Conservation (phyloP, 2,888 invertebrate species). For the Ethmia dodecea region DNA sequence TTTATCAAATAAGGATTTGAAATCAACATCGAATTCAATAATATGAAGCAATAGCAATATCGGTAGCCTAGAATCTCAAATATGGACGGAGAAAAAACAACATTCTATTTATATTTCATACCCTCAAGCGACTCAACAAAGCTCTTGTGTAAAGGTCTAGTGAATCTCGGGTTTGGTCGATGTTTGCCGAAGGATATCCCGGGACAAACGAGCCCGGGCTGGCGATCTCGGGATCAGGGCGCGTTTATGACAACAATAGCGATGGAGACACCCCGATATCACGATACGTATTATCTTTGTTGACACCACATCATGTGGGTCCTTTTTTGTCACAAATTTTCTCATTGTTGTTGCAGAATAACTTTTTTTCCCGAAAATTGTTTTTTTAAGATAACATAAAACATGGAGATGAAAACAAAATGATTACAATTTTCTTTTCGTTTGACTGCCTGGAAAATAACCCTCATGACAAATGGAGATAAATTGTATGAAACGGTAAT, state of each 20-base stretch:
- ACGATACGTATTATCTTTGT: slow-evolving; percentile 69
- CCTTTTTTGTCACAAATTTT: slow-evolving; percentile 66
- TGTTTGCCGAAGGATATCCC: slow-evolving; percentile 72
- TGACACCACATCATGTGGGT: slow-evolving; percentile 67
- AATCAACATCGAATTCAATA: no score
- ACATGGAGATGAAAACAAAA: no score
- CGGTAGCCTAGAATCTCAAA: slow-evolving; percentile 22
- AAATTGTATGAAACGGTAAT: no score
- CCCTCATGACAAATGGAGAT: no score
- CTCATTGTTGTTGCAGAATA: slow-evolving; percentile 56
- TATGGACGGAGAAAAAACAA: slow-evolving; percentile 34
- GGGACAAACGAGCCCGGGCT: slow-evolving; percentile 65
- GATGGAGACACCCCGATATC: slow-evolving; percentile 61
- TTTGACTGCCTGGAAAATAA: no score
- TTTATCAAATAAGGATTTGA: no score
- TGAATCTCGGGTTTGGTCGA: slow-evolving; percentile 67
- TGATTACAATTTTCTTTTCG: no score
- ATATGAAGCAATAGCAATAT: slow-evolving; percentile 38
- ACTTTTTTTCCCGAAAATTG: slow-evolving; percentile 36
- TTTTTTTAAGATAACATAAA: no score
- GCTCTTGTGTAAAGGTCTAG: slow-evolving; percentile 68
- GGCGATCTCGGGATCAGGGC: slow-evolving; percentile 55
- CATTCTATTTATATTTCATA: slow-evolving; percentile 59
- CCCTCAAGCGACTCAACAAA: slow-evolving; percentile 50
- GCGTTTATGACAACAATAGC: slow-evolving; percentile 63